Evolutionary conservation across 2,888 invertebrate species (phyloP), one percentile per base, ranked within the genome.

Genomic region (Lasioglossum pauxillum): DNA sequence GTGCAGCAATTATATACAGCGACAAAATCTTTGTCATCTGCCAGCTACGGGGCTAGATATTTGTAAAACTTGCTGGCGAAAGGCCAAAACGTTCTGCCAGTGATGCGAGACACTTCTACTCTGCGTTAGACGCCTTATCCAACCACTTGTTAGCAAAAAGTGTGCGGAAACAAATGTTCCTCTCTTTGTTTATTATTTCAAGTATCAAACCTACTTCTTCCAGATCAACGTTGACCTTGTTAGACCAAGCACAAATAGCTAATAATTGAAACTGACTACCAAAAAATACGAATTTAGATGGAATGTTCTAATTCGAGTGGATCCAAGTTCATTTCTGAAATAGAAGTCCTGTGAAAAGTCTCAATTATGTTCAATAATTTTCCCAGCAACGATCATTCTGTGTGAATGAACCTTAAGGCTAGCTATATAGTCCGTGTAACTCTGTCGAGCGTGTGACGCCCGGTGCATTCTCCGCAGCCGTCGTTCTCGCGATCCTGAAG

Each of bases 381-480:
- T 53, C 3, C 10, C 23, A 53, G 10, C 10, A 3, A 12, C 12
- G 12, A 12, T 31, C 67, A 75, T 77, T 78, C 38, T 0, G 5
- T 64, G 64, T 64, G 64, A 31, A 64, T 0, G 16, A 31, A 16
- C 31, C 64, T 31, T 64, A 31, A 64, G 23, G 53, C 12, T 4
- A n/a, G 57, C n/a, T 60, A 69, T 57, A 8, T 0, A 82, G 74
- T 41, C 75, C 75, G 73, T 77, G 82, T 86, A 84, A 89, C 85
- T 82, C 83, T 83, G 84, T 82, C 87, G 80, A 81, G 84, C 80
- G 79, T 64, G 27, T 46, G 75, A 74, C 80, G 67, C 73, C 53
- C 64, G 73, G 41, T 44, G 60, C 57, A 67, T 77, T 80, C 83
- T 84, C 72, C 44, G 41, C 83, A 79, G 74, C 75, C 31, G 74